Conservation (phyloP, 2,888 invertebrate genomes). For the Caenorhabditis uteleia region DNA sequence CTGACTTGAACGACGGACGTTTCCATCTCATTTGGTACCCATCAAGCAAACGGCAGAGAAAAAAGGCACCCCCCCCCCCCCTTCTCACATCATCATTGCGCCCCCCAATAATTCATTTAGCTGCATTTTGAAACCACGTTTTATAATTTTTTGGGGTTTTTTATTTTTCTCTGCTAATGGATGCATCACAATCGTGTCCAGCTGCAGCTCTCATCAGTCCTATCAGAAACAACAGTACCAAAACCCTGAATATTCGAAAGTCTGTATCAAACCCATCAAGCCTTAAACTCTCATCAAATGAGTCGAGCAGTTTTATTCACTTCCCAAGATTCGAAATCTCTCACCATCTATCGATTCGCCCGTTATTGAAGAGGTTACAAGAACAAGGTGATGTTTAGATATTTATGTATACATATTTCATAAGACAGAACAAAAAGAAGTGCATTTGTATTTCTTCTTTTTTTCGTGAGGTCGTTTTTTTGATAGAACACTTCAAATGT, state of each 20-base stretch:
- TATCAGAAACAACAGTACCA: slow-evolving; percentile 13
- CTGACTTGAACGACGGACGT: no score
- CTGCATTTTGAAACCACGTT: background rate
- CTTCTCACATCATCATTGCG: background rate
- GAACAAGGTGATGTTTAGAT: slow-evolving; percentile 37
- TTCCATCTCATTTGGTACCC: background rate
- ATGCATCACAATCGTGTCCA: slow-evolving; percentile 8
- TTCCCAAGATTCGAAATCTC: slow-evolving; percentile 29
- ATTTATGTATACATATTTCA: no score
- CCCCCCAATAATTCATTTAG: background rate
- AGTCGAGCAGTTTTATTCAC: slow-evolving; percentile 17
- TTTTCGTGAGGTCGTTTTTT: no score
- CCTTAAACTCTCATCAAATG: slow-evolving; percentile 5
- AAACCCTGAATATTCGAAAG: slow-evolving; percentile 22
- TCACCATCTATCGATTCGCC: slow-evolving; percentile 25
- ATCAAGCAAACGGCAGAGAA: background rate
- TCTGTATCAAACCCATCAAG: slow-evolving; percentile 37
- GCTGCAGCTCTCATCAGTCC: slow-evolving; percentile 35
- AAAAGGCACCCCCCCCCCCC: no score
- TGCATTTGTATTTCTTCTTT: no score
- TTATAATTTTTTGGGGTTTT: background rate
- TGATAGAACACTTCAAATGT: no score
- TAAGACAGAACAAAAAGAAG: no score
- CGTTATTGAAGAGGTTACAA: slow-evolving; percentile 27
- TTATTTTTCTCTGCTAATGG: slow-evolving; percentile 2